These are phyloP conservation scores for Phenganax subtilis DNA, from an alignment of 92 coral and sea anemone species.

Conservation along the genomic window DNA sequence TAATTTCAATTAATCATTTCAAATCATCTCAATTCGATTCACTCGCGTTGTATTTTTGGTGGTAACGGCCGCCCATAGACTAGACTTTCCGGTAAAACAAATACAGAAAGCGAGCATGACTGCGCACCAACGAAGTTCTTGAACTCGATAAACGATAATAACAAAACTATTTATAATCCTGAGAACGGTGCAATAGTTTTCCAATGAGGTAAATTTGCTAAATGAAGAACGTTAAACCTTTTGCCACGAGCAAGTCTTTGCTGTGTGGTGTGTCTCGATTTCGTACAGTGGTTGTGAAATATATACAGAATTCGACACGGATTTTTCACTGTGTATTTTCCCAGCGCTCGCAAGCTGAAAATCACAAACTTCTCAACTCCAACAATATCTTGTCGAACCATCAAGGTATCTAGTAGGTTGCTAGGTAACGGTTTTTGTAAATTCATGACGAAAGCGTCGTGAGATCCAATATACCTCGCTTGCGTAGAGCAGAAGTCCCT, in stretches of 20 bases:
- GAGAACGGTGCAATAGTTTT: slow-evolving; percentile 39
- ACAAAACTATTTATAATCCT: slow-evolving; percentile 20
- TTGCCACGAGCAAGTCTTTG: slow-evolving; percentile 16
- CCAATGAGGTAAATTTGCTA: slow-evolving; percentile 28
- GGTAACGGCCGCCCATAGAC: too few species aligned
- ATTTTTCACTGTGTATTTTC: slow-evolving; percentile 60
- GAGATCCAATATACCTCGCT: slow-evolving; percentile 79
- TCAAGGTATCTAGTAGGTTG: slow-evolving; percentile 44
- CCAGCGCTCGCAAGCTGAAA: slow-evolving; percentile 48
- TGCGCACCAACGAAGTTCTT: background rate
- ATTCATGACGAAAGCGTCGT: slow-evolving; percentile 77
- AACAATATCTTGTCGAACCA: slow-evolving; percentile 65
- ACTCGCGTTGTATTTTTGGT: too few species aligned
- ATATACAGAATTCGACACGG: slow-evolving; percentile 70
- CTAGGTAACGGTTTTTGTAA: slow-evolving; percentile 53
- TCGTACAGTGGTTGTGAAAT: slow-evolving; percentile 76
- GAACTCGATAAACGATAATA: background rate
- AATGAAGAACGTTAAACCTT: slow-evolving; percentile 6
- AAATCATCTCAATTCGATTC: too few species aligned
- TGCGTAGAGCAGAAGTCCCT: slow-evolving; percentile 67
- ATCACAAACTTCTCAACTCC: slow-evolving; percentile 71
- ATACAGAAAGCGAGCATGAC: too few species aligned
- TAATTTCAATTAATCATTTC: too few species aligned
- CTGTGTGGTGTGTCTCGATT: slow-evolving; percentile 15
- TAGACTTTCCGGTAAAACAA: too few species aligned